These are phyloP conservation scores for Ophiodon elongatus DNA, from an alignment of 2,113 vertebrate genomes.

Conservation along the genomic window DNA sequence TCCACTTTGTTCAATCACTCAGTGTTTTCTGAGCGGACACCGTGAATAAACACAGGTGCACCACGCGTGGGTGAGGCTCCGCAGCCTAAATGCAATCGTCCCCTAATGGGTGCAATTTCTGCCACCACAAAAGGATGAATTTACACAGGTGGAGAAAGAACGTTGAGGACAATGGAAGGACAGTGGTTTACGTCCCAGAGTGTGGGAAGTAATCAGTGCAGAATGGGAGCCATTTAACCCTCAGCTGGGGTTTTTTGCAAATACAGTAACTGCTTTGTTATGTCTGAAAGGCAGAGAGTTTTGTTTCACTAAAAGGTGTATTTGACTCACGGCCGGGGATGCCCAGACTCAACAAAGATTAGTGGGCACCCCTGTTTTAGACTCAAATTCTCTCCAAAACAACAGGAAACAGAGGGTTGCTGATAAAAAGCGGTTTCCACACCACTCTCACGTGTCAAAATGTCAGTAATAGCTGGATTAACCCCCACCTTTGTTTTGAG, in stretches of 20 bases:
- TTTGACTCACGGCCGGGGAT: conserved; percentile 49
- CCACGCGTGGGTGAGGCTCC: conserved; percentile 41
- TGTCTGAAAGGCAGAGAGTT: conserved; percentile 46
- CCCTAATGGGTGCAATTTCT: conserved; percentile 56
- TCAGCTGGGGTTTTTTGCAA: conserved; percentile 40
- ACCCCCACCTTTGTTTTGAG: conserved; percentile 69
- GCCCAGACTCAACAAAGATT: conserved; percentile 76
- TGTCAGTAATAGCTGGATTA: conserved; percentile 70
- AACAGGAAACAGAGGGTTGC: conserved; percentile 83
- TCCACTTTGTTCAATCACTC: conserved; percentile 69
- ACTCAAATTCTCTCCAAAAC: conserved; percentile 77
- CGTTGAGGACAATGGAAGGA: conserved; percentile 53
- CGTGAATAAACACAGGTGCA: conserved; percentile 82
- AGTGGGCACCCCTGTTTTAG: conserved; percentile 86
- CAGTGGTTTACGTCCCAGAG: conserved; percentile 30
- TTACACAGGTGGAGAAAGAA: conserved; percentile 50
- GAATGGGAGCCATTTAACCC: conserved; percentile 49
- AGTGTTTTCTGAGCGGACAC: conserved; percentile 57
- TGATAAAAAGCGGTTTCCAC: conserved; percentile 82
- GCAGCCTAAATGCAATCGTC: conserved; percentile 32
- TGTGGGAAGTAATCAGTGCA: conserved; percentile 60
- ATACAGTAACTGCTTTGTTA: conserved; percentile 61
- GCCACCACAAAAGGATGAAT: conserved; percentile 53
- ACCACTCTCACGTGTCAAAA: conserved; percentile 76
- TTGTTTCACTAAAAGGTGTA: conserved; percentile 59